These are phyloP conservation scores for Tethya wilhelma DNA, from an alignment of 37 sponge, comb jelly and placozoan genomes.

Conservation along the genomic window DNA sequence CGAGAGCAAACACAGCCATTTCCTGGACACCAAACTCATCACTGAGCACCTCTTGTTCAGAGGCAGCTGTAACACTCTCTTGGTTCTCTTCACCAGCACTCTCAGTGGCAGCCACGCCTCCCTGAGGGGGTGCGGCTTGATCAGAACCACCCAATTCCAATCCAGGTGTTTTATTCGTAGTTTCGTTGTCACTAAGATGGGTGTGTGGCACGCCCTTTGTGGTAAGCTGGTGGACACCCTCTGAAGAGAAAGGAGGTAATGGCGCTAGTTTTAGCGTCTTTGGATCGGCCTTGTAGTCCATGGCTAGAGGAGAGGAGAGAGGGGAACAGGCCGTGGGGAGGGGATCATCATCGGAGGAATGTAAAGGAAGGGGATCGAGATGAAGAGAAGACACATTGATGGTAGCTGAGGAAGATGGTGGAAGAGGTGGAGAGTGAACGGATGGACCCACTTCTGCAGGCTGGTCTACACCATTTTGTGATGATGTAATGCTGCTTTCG, in stretches of 20 bases:
- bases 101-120: not conserved
- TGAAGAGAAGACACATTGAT: not conserved
- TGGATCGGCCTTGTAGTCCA: not conserved
- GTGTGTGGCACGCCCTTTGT: too few relatives aligned
- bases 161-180: too few relatives aligned
- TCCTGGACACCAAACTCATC: constrained; percentile 57
- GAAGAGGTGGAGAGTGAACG: too few relatives aligned
- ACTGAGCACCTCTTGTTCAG: not conserved
- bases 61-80: not conserved
- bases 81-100: not conserved
- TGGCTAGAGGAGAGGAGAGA: not conserved
- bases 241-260: constrained; percentile 19
- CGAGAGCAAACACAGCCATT: constrained; percentile 44
- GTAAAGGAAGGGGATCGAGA: constrained; percentile 4
- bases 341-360: not conserved
- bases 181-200: too few relatives aligned
- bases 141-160: too few relatives aligned
- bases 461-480: not conserved
- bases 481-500: not conserved
- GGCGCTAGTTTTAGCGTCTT: constrained; percentile 27
- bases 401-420: not conserved
- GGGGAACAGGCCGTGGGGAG: not conserved
- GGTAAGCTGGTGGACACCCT: not conserved
- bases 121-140: not conserved
- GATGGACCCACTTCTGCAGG: not conserved